Evolutionary conservation across 2,888 invertebrate genomes (phyloP), one percentile per base, ranked within the genome.

Genomic region (Tipula unca): DNA sequence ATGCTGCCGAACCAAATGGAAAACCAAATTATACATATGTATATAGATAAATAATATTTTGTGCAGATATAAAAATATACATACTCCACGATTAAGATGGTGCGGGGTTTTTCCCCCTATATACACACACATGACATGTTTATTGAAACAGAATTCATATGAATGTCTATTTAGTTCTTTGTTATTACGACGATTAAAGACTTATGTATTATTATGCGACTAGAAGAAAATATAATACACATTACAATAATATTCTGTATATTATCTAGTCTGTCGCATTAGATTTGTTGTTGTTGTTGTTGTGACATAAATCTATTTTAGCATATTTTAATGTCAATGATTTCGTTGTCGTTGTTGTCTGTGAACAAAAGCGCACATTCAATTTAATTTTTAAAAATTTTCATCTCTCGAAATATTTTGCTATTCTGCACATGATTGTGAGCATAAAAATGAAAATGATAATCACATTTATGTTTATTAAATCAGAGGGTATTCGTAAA

Each of bases 241-340:
- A 48, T n/a, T 48, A 48, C 48, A 48, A 48, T 48, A 48, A 48
- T 48, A 48, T 48, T 39, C 39, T 39, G 39, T n/a, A n/a, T n/a
- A n/a, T n/a, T n/a, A n/a, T n/a, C n/a, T n/a, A n/a, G n/a, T 48
- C 48, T 48, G 48, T 48, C 48, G 48, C 8, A 48, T 48, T 48
- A n/a, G 48, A 48, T 48, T 48, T 48, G 48, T 48, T 69, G 25
- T 69, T 69, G 17, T 54, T 54, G 69, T 69, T 69, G 25, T 69
- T 69, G 69, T 69, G 69, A 69, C 69, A 69, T 69, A 69, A 69
- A 69, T 69, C 69, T 69, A 69, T 69, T 69, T 69, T 25, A 69
- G 69, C 69, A 69, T 69, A 69, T 69, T 69, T 69, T 69, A 69
- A 69, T 69, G 69, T 69, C 69, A 69, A 69, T 69, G 69, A 69